Evolutionary conservation across 1,140 invertebrate genomes (phyloP).

Genomic region (Leucophenga varia): DNA sequence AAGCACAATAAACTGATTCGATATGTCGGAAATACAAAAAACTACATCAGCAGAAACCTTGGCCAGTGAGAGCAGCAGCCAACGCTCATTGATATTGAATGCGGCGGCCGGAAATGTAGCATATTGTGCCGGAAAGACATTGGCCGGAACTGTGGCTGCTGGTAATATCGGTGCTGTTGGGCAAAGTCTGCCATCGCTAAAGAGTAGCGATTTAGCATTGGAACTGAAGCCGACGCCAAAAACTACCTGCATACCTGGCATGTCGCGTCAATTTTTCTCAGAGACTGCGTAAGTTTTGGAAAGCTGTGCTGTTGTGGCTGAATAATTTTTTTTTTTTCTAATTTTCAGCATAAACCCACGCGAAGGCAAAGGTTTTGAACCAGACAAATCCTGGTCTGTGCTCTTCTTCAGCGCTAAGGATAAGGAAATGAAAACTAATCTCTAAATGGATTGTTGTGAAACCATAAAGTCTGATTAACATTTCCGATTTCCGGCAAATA

Average conservation of each 20-base stretch:
- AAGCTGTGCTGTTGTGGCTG: neutral
- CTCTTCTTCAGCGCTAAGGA: constrained; percentile 30
- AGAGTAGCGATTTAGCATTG: constrained; percentile 26
- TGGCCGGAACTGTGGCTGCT: too few species aligned
- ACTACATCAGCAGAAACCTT: too few species aligned
- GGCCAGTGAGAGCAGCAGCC: constrained; percentile 7
- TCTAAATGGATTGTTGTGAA: too few species aligned
- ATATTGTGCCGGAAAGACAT: too few species aligned
- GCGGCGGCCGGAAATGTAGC: too few species aligned
- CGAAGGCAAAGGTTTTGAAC: constrained; percentile 20
- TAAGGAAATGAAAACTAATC: constrained; percentile 17
- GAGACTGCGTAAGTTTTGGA: constrained; percentile 26
- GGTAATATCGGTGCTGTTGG: too few species aligned
- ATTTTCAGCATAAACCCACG: constrained; percentile 6
- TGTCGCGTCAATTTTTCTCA: constrained; percentile 30
- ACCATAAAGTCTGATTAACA: too few species aligned
- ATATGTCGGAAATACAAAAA: too few species aligned
- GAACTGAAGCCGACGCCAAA: constrained; percentile 41
- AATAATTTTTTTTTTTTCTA: neutral
- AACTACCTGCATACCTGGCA: constrained; percentile 35
- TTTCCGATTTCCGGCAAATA: too few species aligned
- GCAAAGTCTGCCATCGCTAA: too few species aligned
- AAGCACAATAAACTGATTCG: too few species aligned
- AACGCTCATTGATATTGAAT: neutral
- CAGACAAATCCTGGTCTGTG: constrained; percentile 50